These are phyloP conservation scores for Nibea coibor DNA, from an alignment of 2,113 vertebrate species.

Conservation along the genomic window DNA sequence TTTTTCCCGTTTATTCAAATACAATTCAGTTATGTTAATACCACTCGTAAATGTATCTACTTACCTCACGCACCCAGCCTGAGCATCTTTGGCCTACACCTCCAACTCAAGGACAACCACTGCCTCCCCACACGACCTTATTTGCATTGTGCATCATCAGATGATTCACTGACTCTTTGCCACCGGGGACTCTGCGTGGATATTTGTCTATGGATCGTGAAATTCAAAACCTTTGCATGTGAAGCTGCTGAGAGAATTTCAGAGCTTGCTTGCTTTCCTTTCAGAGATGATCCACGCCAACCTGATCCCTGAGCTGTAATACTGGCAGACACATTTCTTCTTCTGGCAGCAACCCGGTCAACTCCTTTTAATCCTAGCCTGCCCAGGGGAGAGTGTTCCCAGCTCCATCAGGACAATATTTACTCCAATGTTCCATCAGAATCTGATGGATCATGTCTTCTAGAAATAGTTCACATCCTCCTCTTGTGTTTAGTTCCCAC, in stretches of 20 bases:
- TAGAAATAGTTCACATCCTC: slow-evolving; percentile 31
- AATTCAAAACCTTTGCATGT: neutral
- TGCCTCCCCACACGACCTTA: neutral
- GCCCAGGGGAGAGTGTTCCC: slow-evolving; percentile 1
- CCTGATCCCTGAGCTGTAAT: slow-evolving; percentile 1
- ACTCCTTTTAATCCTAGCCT: neutral
- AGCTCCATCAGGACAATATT: slow-evolving; percentile 39
- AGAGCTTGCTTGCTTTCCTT: neutral
- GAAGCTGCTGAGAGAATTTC: neutral
- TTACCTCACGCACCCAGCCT: neutral
- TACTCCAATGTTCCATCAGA: slow-evolving; percentile 35
- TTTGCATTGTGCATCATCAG: slow-evolving; percentile 11
- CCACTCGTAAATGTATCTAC: neutral
- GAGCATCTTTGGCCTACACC: neutral
- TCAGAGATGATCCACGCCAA: neutral
- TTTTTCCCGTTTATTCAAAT: neutral
- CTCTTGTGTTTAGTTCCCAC: slow-evolving; percentile 22
- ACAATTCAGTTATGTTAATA: neutral
- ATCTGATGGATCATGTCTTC: slow-evolving; percentile 34
- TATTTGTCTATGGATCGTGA: neutral
- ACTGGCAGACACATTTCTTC: slow-evolving; percentile 18
- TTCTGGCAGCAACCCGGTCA: slow-evolving; percentile 6
- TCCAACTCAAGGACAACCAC: slow-evolving; percentile 6
- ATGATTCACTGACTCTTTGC: slow-evolving; percentile 26
- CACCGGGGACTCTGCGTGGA: neutral